Conservation (phyloP, 2,113 vertebrate species). For the Clarias macrocephalus region DNA sequence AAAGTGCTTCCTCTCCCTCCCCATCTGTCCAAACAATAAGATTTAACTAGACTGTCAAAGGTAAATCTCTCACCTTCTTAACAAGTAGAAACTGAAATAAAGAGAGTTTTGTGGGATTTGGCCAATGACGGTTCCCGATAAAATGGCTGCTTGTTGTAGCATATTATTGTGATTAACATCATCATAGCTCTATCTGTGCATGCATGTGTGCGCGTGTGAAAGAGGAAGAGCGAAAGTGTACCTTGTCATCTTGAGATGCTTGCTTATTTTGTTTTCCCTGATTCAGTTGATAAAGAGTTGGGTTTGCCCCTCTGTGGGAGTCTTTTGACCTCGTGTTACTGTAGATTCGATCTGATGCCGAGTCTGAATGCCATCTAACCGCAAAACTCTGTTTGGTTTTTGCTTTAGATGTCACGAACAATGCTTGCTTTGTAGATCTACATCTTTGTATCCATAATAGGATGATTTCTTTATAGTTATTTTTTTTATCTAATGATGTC, state of each 20-base stretch:
- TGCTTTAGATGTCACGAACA: conserved; percentile 14
- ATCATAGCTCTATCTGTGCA: neutral
- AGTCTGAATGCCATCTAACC: neutral
- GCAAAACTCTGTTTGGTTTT: neutral
- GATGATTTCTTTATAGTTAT: no score
- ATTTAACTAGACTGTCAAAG: neutral
- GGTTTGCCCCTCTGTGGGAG: neutral
- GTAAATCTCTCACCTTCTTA: neutral
- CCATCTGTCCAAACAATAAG: conserved; percentile 1
- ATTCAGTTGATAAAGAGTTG: neutral
- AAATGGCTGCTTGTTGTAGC: neutral
- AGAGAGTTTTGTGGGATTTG: neutral
- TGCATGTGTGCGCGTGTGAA: neutral
- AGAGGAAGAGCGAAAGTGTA: neutral
- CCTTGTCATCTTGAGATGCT: neutral
- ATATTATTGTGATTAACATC: neutral
- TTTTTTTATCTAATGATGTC: neutral
- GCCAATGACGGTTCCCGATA: neutral
- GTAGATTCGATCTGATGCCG: neutral
- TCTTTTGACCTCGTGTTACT: neutral
- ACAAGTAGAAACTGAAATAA: neutral
- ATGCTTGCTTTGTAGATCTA: neutral
- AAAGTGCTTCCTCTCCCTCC: neutral
- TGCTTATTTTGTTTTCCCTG: neutral
- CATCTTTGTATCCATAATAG: neutral